Base-by-base conservation (phyloP, 2,797 vertebrate genomes). In the Betta splendens region DNA sequence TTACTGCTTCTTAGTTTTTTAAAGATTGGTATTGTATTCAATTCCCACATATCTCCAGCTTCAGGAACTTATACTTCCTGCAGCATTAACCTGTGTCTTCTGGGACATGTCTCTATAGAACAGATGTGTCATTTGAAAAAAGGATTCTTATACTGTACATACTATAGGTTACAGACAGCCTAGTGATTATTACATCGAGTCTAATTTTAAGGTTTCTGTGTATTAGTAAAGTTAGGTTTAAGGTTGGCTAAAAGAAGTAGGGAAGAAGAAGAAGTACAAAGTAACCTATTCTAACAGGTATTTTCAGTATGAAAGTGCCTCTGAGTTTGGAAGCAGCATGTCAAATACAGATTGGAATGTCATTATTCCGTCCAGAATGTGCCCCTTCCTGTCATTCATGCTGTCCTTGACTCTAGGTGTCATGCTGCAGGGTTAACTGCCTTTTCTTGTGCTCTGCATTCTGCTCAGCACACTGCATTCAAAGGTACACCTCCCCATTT, bases 351-450 rank as follows among this genome's bases (percentile, higher is more conserved):
- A 39, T 59, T 62, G 75, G 69, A 80, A 84, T 85, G 69, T 77
- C 65, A 85, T 64, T 67, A 50, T 79, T 73, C 66, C 44, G 65
- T 67, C 53, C 64, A 70, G 63, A 48, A 73, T 52, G 59, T 17
- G 72, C 62, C 59, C 55, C 84, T 90, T 91, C 90, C 90, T 85
- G 58, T 85, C 78, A 86, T 89, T 91, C 86, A 89, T 72, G 40
- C 16, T 77, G 82, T 83, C 89, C 85, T 88, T 89, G 89, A 87
- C 83, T 75, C 56, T 29, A 47, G 72, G 50, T 69, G 74, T 85
- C 69, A 69, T 29, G 36, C 67, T 33, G 21, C 42, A 40, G 69
- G 45, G 54, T 70, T 85, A 81, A 82, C 79, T 59, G 48, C 38
- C 15, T 36, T 45, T 61, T 52, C 26, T 29, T 22, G n/a, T 36